Evolutionary conservation across 2,888 invertebrate genomes (phyloP).

Genomic region (Fabriciana adippe): DNA sequence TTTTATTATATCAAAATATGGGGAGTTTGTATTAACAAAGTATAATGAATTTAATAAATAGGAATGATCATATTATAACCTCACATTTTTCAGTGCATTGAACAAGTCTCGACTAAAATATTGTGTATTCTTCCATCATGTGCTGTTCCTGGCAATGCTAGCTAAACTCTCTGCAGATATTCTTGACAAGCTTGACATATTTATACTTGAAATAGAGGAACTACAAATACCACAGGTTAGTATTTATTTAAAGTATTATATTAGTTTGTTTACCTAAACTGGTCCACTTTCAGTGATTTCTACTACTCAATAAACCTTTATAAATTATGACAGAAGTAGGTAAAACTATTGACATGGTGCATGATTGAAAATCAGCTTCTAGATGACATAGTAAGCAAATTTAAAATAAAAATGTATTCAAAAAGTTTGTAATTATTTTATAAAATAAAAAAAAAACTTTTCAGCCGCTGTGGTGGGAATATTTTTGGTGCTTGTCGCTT

Average conservation of each 20-base stretch:
- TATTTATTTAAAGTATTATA: constrained; percentile 7
- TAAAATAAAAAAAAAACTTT: constrained; percentile 1
- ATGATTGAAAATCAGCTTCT: too few relatives aligned
- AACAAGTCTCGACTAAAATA: constrained; percentile 98
- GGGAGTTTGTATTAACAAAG: too few relatives aligned
- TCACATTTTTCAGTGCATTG: constrained; percentile 87
- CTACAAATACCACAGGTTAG: constrained; percentile 91
- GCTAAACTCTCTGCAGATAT: constrained; percentile 95
- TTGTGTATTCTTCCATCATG: constrained; percentile 96
- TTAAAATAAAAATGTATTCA: too few relatives aligned
- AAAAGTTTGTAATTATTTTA: neutral
- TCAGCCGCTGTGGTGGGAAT: constrained; percentile 95
- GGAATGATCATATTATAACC: too few relatives aligned
- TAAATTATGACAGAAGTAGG: too few relatives aligned
- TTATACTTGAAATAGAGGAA: constrained; percentile 96
- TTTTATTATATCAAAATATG: too few relatives aligned
- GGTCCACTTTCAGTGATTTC: too few relatives aligned
- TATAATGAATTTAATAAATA: too few relatives aligned
- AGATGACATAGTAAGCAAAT: too few relatives aligned
- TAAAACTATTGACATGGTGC: too few relatives aligned
- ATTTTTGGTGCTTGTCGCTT: constrained; percentile 94
- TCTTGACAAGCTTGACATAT: constrained; percentile 95
- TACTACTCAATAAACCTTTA: too few relatives aligned
- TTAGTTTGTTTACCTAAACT: neutral
- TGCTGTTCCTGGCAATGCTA: constrained; percentile 94